These are phyloP conservation scores for Pterostichus niger DNA, from an alignment of 2,888 invertebrate genomes.

Conservation along the genomic window DNA sequence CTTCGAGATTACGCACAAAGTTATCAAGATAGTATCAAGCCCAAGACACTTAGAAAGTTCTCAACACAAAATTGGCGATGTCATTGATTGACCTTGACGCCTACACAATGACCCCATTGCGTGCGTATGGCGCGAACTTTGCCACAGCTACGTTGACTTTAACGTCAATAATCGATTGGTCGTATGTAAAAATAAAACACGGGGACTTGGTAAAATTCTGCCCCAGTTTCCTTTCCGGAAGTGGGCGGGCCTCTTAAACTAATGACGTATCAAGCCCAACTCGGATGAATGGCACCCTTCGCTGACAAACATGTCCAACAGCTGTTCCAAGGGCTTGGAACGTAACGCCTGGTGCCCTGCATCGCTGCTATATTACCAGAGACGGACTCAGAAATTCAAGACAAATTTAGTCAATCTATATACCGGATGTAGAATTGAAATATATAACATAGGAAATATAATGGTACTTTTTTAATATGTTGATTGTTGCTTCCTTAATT, in stretches of 20 bases:
- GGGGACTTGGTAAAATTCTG: conserved; percentile 54
- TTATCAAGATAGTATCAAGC: conserved; percentile 12
- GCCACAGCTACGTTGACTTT: conserved; percentile 23
- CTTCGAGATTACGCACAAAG: conserved; percentile 28
- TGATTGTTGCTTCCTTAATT: too few species aligned
- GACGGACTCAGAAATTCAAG: too few species aligned
- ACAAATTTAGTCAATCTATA: too few species aligned
- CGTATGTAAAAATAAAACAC: conserved; percentile 61
- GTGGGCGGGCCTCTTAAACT: conserved; percentile 62
- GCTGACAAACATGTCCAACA: conserved; percentile 60
- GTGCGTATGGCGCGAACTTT: conserved; percentile 41
- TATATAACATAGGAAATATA: too few species aligned
- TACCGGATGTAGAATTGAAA: too few species aligned
- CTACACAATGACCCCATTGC: conserved; percentile 47
- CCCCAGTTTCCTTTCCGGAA: conserved; percentile 64
- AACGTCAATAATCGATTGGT: conserved; percentile 60
- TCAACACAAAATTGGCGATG: background rate
- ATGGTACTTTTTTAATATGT: too few species aligned
- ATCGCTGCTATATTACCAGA: too few species aligned
- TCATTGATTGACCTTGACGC: conserved; percentile 50
- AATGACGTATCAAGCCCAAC: conserved; percentile 64
- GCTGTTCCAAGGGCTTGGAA: conserved; percentile 46
- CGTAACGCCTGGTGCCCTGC: too few species aligned
- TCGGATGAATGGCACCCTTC: conserved; percentile 54
- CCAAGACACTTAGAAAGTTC: background rate